These are phyloP conservation scores for Threskiornis aethiopicus DNA, from an alignment of 2,797 vertebrate genomes.

Conservation along the genomic window DNA sequence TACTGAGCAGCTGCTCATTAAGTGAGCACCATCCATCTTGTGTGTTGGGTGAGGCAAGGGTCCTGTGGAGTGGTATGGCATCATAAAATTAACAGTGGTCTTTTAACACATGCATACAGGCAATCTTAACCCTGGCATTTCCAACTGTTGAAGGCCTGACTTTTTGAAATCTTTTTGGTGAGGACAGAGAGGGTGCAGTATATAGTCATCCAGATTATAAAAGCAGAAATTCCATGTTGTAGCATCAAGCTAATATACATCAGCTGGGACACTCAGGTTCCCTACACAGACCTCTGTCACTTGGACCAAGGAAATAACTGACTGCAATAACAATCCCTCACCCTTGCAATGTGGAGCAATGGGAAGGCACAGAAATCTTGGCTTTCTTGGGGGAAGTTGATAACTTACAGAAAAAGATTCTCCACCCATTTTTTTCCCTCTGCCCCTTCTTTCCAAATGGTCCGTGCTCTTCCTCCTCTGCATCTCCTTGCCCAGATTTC, in stretches of 20 bases:
- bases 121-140: neutral
- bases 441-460: neutral
- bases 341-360: neutral
- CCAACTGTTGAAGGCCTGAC: neutral
- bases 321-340: neutral
- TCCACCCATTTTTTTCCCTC: neutral
- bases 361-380: neutral
- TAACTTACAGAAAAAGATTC: neutral
- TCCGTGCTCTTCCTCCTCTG: neutral
- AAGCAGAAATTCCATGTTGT: neutral
- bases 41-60: neutral
- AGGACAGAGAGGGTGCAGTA: neutral
- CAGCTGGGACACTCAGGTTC: neutral
- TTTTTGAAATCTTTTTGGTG: neutral
- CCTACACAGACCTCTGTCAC: neutral
- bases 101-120: neutral
- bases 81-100: neutral
- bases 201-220: neutral
- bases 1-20: slow-evolving; percentile 26
- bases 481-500: neutral
- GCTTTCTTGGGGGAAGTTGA: neutral
- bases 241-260: neutral
- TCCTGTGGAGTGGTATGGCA: neutral
- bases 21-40: slow-evolving; percentile 31
- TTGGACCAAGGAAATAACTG: neutral